These are phyloP conservation scores for Neelides sp. DNA, from an alignment of 1,140 invertebrate species.

Conservation along the genomic window DNA sequence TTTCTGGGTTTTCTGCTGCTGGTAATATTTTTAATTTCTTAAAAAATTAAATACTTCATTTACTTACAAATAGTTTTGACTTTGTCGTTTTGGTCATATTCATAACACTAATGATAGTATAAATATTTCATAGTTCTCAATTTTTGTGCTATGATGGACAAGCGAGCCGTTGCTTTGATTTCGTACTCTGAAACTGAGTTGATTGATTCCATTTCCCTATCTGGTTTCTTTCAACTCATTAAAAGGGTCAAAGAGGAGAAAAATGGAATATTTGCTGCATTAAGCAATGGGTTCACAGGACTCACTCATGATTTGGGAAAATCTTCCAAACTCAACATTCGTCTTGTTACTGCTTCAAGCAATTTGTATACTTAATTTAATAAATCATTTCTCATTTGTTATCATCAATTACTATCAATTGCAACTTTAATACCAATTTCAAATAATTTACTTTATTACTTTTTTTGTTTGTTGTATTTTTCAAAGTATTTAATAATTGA, in stretches of 20 bases:
- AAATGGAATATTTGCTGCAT: not conserved
- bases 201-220: conserved; percentile 16
- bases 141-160: conserved; percentile 11
- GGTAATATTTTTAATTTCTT: conserved; percentile 1
- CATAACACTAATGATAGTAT: too few relatives aligned
- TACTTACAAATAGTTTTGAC: not conserved
- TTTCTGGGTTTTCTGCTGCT: conserved; percentile 14
- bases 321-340: conserved; percentile 4
- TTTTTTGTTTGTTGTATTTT: too few relatives aligned
- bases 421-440: too few relatives aligned
- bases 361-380: conserved; percentile 12
- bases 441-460: too few relatives aligned
- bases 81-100: not conserved
- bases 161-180: conserved; percentile 6
- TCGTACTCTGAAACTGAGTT: conserved; percentile 14
- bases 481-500: too few relatives aligned
- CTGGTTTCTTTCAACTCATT: conserved; percentile 14
- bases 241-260: too few relatives aligned
- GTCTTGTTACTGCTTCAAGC: not conserved
- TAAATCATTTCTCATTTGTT: too few relatives aligned
- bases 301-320: not conserved
- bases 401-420: too few relatives aligned
- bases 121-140: conserved; percentile 9
- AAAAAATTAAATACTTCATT: not conserved
- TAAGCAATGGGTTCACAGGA: conserved; percentile 5